These are phyloP conservation scores for Peromyscus leucopus DNA, from an alignment of 2,113 vertebrate genomes.

Conservation along the genomic window DNA sequence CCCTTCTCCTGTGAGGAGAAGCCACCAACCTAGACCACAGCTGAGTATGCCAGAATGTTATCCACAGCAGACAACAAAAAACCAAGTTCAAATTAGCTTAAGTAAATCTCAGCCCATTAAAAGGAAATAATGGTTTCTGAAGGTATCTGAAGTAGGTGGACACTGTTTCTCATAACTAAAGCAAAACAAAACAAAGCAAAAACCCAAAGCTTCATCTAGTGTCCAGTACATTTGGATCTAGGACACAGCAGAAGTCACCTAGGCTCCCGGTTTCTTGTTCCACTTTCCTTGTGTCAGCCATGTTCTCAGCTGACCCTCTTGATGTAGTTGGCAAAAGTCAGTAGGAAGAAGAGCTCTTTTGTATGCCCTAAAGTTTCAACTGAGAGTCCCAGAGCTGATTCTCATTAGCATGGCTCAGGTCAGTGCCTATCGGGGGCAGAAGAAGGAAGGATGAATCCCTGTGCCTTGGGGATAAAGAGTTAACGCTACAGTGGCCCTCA, in stretches of 20 bases:
- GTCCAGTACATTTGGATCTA: not conserved
- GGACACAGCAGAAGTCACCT: not conserved
- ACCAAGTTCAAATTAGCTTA: not conserved
- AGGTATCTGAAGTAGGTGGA: not conserved
- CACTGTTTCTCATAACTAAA: not conserved
- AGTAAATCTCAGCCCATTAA: slow-evolving; percentile 22
- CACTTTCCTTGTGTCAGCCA: not conserved
- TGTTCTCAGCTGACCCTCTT: not conserved
- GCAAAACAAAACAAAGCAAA: not conserved
- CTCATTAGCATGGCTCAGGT: not conserved
- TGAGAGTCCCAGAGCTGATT: not conserved
- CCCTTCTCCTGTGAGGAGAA: not conserved
- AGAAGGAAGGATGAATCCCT: not conserved
- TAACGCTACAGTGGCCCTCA: not conserved
- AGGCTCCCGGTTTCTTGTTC: not conserved
- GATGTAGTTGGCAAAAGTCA: not conserved
- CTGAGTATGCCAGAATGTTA: not conserved
- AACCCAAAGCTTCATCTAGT: not conserved
- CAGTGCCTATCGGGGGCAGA: not conserved
- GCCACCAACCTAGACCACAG: not conserved
- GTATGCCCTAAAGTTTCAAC: not conserved
- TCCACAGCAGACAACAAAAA: not conserved
- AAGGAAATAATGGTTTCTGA: not conserved
- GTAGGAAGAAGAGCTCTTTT: not conserved
- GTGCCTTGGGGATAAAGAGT: not conserved